Evolutionary conservation across 2,797 vertebrate species (phyloP).

Genomic region (Clarias fuscus): DNA sequence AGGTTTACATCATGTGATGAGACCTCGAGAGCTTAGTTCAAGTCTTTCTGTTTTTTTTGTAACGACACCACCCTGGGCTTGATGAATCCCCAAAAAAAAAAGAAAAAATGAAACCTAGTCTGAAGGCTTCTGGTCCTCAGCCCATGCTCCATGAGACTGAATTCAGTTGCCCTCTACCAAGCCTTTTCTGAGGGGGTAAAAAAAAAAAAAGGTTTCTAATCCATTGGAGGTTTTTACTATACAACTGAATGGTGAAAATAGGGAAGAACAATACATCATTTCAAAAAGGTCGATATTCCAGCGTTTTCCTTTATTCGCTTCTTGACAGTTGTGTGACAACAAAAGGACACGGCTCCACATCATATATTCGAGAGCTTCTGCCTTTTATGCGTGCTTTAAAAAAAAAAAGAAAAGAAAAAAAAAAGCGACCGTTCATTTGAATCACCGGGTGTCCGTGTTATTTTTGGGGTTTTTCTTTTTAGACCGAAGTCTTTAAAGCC

Average conservation of each 20-base stretch:
- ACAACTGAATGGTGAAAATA: constrained; percentile 19
- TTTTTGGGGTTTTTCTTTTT: constrained; percentile 8
- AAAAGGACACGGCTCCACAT: constrained; percentile 66
- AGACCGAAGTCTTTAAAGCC: constrained; percentile 43
- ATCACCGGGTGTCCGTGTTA: constrained; percentile 61
- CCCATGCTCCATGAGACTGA: constrained; percentile 65
- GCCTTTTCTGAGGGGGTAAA: constrained; percentile 7
- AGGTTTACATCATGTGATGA: constrained; percentile 98
- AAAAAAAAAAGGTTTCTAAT: constrained; percentile 24
- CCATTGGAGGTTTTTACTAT: constrained; percentile 28
- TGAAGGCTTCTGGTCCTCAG: constrained; percentile 40
- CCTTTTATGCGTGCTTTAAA: constrained; percentile 76
- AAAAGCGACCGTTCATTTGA: constrained; percentile 53
- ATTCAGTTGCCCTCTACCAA: constrained; percentile 66
- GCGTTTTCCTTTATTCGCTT: constrained; percentile 62
- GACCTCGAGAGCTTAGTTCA: constrained; percentile 19
- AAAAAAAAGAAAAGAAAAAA: too few relatives aligned
- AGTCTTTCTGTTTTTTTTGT: constrained; percentile 16
- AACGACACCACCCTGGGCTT: constrained; percentile 53
- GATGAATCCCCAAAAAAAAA: constrained; percentile 41
- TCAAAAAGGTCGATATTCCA: constrained; percentile 69
- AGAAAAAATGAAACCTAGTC: constrained; percentile 18
- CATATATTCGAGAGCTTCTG: constrained; percentile 70
- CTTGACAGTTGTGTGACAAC: constrained; percentile 67
- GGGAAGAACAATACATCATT: constrained; percentile 44